Percentiles rank a stretch among this genome's conserved stretches.
Evolutionary conservation across 2,113 vertebrate species (phyloP).

Genomic region (Phrynocephalus versicolor): DNA sequence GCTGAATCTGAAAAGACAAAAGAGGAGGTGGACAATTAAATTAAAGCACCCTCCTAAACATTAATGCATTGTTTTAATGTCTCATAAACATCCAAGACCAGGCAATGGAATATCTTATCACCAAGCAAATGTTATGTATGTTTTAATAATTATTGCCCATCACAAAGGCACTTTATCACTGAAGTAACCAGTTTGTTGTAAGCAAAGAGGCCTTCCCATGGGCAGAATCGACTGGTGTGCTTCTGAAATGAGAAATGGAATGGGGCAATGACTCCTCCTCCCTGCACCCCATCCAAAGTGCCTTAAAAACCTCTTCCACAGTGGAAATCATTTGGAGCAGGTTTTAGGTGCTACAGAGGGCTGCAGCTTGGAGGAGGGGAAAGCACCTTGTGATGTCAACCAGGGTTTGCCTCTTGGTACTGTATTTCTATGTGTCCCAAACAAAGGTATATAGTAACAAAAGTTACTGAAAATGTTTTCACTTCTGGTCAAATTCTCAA

Average conservation of each 20-base stretch:
- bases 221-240: neutral
- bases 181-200: neutral
- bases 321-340: neutral
- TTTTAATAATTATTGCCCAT: neutral
- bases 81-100: slow-evolving; percentile 25
- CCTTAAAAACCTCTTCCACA: neutral
- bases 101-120: slow-evolving; percentile 11
- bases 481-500: neutral
- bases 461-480: neutral
- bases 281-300: neutral
- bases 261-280: neutral
- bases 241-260: neutral
- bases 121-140: slow-evolving; percentile 6
- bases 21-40: slow-evolving; percentile 15
- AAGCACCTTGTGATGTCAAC: neutral
- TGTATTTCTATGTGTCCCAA: neutral
- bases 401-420: neutral
- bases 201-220: neutral
- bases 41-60: neutral
- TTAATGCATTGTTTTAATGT: neutral
- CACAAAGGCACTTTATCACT: neutral
- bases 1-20: slow-evolving; percentile 77
- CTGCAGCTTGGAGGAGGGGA: neutral
- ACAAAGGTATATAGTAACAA: neutral
- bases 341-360: neutral